Base-by-base conservation (phyloP, 1,140 invertebrate genomes). In the Chionoecetes opilio region DNA sequence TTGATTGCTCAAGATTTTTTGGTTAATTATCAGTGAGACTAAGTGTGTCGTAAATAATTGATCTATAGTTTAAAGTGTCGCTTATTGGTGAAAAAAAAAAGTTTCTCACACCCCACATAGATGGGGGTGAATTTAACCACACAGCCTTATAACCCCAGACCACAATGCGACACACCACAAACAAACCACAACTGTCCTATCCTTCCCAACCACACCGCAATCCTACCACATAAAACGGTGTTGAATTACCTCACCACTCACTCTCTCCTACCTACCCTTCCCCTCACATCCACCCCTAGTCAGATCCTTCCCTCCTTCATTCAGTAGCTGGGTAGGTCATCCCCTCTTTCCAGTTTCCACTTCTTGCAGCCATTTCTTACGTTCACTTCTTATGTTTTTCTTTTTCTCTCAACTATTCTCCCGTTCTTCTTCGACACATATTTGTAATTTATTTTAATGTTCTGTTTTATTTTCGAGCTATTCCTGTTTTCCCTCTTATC, bases 221-320 rank as follows among this genome's bases (percentile, higher is more conserved):
- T 75, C 63, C 63, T 26, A 75, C 63, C 63, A 75, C 63, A 75
- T 26, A 75, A n/a, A n/a, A 6, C 26, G 87, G 37, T 37, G 8
- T 88, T 37, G 21, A 37, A 37, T 88, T 88, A 88, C 88, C 26
- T 90, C 8, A 31, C 88, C 38, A n/a, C 37, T 41, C 88, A 29
- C 88, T 38, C 8, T 38, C 37, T 37, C 8, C n/a, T 89, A 35
- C n/a, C 87, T 21, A 26, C 21, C 35, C 37, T 37, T 38, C 37
- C 87, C 35, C 37, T 38, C 87, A 90, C 88, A 35, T 86, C 29
- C 29, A 86, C 34, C 9, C 87, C 21, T 21, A 41, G 21, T n/a
- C 38, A 11, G n/a, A n/a, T n/a, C n/a, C n/a, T n/a, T n/a, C n/a
- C n/a, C n/a, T 38, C 34, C 87, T 35, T 84, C 82, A 8, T n/a